A percentile compares a stretch with the other conserved stretches of the same genome.
phyloP scores from a whole-genome alignment of 2,888 invertebrate species.

The Lingula anatina region DNA sequence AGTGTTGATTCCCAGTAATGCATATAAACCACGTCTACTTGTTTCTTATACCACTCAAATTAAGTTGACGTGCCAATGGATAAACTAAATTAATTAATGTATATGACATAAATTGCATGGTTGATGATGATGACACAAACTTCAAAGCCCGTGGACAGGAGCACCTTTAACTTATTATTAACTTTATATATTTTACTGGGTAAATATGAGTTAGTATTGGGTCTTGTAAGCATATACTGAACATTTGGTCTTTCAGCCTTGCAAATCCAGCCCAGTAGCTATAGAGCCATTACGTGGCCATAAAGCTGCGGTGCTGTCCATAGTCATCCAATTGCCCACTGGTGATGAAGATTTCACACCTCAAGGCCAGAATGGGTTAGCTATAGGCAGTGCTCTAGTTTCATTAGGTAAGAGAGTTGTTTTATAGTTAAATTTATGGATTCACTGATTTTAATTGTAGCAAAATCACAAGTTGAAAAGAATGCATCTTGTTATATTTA shows the following conservation, averaged over 20 bases:
- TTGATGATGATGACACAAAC: not conserved
- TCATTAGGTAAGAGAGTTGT: constrained; percentile 43
- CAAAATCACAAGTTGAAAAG: not conserved
- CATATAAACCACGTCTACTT: no score
- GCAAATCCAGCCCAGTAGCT: constrained; percentile 90
- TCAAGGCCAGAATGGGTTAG: constrained; percentile 50
- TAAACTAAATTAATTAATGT: no score
- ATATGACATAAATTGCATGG: no score
- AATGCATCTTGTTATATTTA: no score
- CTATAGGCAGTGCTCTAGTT: constrained; percentile 53
- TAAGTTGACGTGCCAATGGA: no score
- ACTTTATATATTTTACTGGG: no score
- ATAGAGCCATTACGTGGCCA: constrained; percentile 90
- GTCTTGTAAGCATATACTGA: no score
- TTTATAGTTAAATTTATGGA: not conserved
- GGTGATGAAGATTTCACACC: constrained; percentile 64
- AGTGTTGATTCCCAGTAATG: no score
- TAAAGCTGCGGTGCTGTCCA: constrained; percentile 87
- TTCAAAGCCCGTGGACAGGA: not conserved
- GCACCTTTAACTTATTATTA: no score
- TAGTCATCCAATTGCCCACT: constrained; percentile 82
- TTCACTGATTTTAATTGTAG: no score
- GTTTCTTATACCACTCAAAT: no score
- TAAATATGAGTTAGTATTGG: no score
- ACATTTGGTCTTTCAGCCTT: not conserved